Conservation (phyloP, 2,113 vertebrate species). For the Microcebus griseorufus region DNA sequence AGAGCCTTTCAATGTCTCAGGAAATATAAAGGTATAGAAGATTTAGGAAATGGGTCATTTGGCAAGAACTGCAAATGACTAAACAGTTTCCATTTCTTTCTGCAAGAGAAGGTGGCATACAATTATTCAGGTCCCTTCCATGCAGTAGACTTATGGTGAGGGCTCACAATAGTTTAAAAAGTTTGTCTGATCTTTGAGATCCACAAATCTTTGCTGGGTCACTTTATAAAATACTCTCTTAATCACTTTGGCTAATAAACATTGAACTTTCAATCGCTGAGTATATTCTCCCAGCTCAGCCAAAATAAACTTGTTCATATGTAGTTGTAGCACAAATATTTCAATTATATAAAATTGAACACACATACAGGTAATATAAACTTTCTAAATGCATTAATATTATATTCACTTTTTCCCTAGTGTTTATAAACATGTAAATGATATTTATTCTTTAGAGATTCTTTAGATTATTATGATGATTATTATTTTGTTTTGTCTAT, state of each 20-base stretch:
- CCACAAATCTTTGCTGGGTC: not conserved
- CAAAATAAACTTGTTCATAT: not conserved
- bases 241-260: not conserved
- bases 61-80: not conserved
- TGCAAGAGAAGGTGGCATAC: not conserved
- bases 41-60: not conserved
- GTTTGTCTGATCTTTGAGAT: not conserved
- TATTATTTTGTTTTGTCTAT: not conserved
- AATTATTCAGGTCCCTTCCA: not conserved
- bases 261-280: not conserved
- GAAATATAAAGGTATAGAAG: not conserved
- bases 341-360: slow-evolving; percentile 7
- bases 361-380: not conserved
- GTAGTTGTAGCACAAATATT: not conserved
- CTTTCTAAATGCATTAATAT: not conserved
- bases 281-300: not conserved
- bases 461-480: not conserved
- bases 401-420: not conserved
- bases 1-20: not conserved
- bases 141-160: not conserved
- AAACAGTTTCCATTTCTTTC: not conserved
- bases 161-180: not conserved
- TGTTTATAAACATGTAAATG: not conserved
- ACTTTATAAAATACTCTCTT: not conserved
- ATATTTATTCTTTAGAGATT: not conserved